Percentiles rank a stretch among this genome's conserved stretches.
Evolutionary conservation across 2,888 invertebrate species (phyloP).

Genomic region (Mermis nigrescens): DNA sequence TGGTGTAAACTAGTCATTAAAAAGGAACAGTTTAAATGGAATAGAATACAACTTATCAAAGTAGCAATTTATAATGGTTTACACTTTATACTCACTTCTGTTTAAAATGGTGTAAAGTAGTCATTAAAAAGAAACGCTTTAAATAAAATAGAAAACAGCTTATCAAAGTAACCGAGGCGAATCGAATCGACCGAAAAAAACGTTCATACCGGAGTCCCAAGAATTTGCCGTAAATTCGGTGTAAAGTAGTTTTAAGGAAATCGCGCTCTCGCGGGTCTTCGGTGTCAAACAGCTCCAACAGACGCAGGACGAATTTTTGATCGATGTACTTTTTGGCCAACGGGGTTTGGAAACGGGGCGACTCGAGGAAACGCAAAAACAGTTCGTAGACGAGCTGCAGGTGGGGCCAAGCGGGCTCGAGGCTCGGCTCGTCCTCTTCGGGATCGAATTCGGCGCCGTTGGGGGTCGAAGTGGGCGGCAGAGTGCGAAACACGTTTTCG

Average conservation of each 20-base stretch:
- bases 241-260: slow-evolving; percentile 87
- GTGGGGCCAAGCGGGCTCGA: slow-evolving; percentile 87
- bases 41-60: too few species aligned
- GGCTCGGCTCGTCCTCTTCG: slow-evolving; percentile 80
- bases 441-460: slow-evolving; percentile 67
- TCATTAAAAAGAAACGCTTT: too few species aligned
- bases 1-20: too few species aligned
- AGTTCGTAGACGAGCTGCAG: slow-evolving; percentile 56
- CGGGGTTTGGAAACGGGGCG: slow-evolving; percentile 74
- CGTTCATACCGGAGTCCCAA: slow-evolving; percentile 46
- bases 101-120: too few species aligned
- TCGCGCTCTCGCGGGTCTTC: slow-evolving; percentile 90
- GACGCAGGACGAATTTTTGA: slow-evolving; percentile 77
- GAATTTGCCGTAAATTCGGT: slow-evolving; percentile 94
- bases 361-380: slow-evolving; percentile 58
- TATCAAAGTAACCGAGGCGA: too few species aligned
- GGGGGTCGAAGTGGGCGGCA: slow-evolving; percentile 63
- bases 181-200: too few species aligned
- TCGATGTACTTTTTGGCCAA: slow-evolving; percentile 80
- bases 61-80: too few species aligned
- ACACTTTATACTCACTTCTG: too few species aligned
- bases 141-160: too few species aligned
- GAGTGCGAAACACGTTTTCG: slow-evolving; percentile 63
- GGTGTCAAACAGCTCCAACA: slow-evolving; percentile 84
- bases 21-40: too few species aligned